Conservation (phyloP, 1,140 invertebrate species). For the Drosophila teissieri region DNA sequence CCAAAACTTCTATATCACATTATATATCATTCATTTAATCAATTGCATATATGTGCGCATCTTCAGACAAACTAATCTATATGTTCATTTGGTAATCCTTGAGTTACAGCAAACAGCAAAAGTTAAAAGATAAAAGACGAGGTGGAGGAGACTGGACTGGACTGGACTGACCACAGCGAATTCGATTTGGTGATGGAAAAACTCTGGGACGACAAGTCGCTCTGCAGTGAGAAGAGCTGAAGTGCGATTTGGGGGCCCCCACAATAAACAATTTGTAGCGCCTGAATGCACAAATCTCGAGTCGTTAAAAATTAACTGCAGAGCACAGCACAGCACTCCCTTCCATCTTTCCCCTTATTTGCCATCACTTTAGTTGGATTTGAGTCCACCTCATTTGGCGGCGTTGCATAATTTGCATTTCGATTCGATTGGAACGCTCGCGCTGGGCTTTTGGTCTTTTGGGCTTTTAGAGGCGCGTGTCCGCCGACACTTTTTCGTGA, state of each 20-base stretch:
- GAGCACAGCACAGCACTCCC: background rate
- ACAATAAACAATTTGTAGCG: conserved; percentile 82
- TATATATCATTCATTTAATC: too few species aligned
- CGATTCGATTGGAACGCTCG: conserved; percentile 76
- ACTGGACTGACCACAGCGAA: conserved; percentile 69
- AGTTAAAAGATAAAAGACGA: conserved; percentile 22
- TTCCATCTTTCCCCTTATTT: too few species aligned
- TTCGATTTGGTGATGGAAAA: conserved; percentile 71
- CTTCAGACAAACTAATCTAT: too few species aligned
- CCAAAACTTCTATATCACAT: background rate
- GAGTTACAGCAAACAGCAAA: too few species aligned
- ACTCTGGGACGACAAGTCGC: conserved; percentile 21
- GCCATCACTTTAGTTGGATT: background rate
- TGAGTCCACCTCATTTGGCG: conserved; percentile 31
- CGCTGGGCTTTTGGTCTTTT: conserved; percentile 7
- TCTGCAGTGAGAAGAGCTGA: background rate
- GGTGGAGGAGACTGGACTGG: background rate
- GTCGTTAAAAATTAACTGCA: conserved; percentile 80
- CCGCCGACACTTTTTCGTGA: conserved; percentile 83
- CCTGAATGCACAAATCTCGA: conserved; percentile 80
- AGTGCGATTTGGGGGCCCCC: conserved; percentile 28
- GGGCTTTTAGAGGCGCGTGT: conserved; percentile 76
- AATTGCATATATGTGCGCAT: too few species aligned
- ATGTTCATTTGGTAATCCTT: too few species aligned
- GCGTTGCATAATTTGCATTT: conserved; percentile 82